These are phyloP conservation scores for Leucopsar rothschildi DNA, from an alignment of 2,113 vertebrate species.

Conservation along the genomic window DNA sequence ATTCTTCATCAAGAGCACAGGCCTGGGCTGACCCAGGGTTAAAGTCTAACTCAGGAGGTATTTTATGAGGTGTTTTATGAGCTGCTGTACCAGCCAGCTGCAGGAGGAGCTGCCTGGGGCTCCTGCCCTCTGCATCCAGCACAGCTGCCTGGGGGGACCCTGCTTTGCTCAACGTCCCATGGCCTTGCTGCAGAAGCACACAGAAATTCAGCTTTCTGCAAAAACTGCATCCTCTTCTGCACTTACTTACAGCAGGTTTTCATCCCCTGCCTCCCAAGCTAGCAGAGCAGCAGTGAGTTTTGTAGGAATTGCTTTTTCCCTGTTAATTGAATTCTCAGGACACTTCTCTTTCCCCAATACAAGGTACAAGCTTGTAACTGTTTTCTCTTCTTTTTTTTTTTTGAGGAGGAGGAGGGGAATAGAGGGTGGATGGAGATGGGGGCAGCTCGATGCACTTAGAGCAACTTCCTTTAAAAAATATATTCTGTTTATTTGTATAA, in stretches of 20 bases:
- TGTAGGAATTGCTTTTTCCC: neutral
- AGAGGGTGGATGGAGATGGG: neutral
- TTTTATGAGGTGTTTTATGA: neutral
- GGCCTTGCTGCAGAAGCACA: neutral
- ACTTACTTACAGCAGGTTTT: neutral
- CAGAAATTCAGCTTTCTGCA: neutral
- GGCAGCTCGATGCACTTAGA: neutral
- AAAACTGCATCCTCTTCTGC: neutral
- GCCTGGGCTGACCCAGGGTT: neutral
- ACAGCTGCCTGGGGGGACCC: neutral
- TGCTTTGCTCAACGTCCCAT: rapidly evolving
- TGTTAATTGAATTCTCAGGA: neutral
- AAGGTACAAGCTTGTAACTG: neutral
- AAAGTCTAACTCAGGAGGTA: neutral
- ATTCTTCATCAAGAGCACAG: neutral
- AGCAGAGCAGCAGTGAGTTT: neutral
- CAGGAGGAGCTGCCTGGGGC: neutral
- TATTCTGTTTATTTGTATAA: neutral
- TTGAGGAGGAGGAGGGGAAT: neutral
- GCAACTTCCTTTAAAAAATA: neutral
- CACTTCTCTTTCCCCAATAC: neutral
- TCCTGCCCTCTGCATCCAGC: rapidly evolving
- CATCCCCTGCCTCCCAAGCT: neutral
- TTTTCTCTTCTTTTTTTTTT: too few relatives aligned
- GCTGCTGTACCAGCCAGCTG: neutral